Evolutionary conservation across 2,888 invertebrate genomes (phyloP), one percentile per base, ranked within the genome.

Genomic region (Silvanus unidentatus): DNA sequence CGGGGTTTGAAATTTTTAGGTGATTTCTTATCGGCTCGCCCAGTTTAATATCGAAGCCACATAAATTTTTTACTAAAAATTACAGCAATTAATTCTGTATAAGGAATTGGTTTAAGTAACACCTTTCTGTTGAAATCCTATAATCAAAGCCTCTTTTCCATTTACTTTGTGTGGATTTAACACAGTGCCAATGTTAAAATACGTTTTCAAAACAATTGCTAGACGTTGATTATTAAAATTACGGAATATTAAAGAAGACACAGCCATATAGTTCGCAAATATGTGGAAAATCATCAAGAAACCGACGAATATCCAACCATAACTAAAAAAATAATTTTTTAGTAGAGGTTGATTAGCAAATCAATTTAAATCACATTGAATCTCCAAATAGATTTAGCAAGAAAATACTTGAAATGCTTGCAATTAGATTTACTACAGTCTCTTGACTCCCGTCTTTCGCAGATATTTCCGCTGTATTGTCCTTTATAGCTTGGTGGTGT

Each of bases 371-470:
- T 72, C 69, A 76, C 74, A 70, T 62, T 61, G 73, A 65, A 61
- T 77, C 75, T 70, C 77, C 79, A 55, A 85, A 79, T 52, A 74
- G 54, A 5, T 85, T 84, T 34, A 96, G 75, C 42, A 96, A 71
- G 32, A 85, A 70, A 39, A 96, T 76, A 43, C 91, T 92, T 43
- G 82, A 69, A 39, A 94, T 66, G 8, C 95, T 87, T 8, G 90
- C 95, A 30, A 88, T 70, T 36, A 97, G 75, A 74, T 97, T 97
- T 10, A 98, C 95, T 53, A 93, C 81, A 0, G 96, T 97, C 71
- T 98, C 98, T 75, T 98, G 98, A 49, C 95, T 94, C 4, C 93
- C 88, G 68, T 98, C 97, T 73, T 97, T 97, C 0, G 95, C 92
- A 0, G 88, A 79, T 5, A 88, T 93, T 73, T 98, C 98, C 0